A percentile compares a stretch with the other conserved stretches of the same genome.
These are phyloP conservation scores for Agapostemon virescens DNA, from an alignment of 2,888 invertebrate genomes.

Conservation along the genomic window DNA sequence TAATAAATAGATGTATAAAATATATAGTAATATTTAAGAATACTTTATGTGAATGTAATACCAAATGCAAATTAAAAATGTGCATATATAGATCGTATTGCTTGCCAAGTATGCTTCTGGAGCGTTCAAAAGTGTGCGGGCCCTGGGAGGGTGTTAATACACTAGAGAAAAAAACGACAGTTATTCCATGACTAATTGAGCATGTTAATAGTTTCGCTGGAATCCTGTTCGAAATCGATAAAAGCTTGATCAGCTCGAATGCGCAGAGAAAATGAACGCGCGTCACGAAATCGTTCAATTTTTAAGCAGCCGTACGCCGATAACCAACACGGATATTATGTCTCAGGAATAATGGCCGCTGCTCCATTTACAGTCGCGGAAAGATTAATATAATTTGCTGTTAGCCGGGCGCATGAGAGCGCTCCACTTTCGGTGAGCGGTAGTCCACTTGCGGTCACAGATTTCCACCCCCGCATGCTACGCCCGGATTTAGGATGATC, in stretches of 20 bases:
- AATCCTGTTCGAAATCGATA: constrained; percentile 9
- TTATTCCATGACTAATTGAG: too few relatives aligned
- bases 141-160: too few relatives aligned
- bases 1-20: too few relatives aligned
- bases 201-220: too few relatives aligned
- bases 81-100: too few relatives aligned
- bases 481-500: constrained; percentile 23
- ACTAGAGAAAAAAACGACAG: too few relatives aligned
- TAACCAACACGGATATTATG: neutral
- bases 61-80: too few relatives aligned
- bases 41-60: too few relatives aligned
- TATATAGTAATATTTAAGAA: too few relatives aligned
- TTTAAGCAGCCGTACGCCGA: neutral
- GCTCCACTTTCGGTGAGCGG: constrained; percentile 21
- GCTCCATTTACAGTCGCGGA: constrained; percentile 1
- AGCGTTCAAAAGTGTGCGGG: too few relatives aligned
- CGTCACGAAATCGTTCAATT: neutral
- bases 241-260: constrained; percentile 8
- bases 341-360: neutral
- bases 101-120: too few relatives aligned
- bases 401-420: constrained; percentile 15
- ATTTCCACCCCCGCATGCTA: neutral
- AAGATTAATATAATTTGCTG: constrained; percentile 25
- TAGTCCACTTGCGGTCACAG: constrained; percentile 27
- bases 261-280: neutral